Percentiles rank a stretch among this genome's conserved stretches.
Conservation (phyloP, 1,140 invertebrate genomes). For the Lepeophtheirus salmonis region DNA sequence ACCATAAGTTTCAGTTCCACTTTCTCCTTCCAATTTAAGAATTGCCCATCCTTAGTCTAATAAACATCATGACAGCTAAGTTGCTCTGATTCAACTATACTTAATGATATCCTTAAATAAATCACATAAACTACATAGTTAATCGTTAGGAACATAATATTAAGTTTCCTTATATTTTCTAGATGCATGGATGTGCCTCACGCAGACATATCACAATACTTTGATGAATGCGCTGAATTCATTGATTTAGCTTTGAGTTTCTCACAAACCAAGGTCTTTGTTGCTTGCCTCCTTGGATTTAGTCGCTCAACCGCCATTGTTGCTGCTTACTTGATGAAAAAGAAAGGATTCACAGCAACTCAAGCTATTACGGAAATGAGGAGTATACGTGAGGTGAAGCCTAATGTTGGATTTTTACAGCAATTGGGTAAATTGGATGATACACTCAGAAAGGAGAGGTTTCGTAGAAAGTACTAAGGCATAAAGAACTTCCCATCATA, state of each 20-base stretch:
- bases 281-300: conserved; percentile 60
- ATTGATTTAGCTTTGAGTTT: conserved; percentile 46
- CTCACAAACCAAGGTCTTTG: conserved; percentile 45
- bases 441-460: conserved; percentile 1
- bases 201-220: conserved; percentile 54
- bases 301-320: conserved; percentile 59
- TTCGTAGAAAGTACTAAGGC: too few relatives aligned
- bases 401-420: conserved; percentile 17
- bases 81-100: too few relatives aligned
- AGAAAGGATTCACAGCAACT: conserved; percentile 47
- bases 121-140: too few relatives aligned
- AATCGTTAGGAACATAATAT: too few relatives aligned
- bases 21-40: too few relatives aligned
- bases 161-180: not conserved
- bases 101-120: too few relatives aligned
- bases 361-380: conserved; percentile 39
- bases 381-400: conserved; percentile 5
- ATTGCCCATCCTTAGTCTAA: too few relatives aligned
- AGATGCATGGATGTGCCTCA: conserved; percentile 42
- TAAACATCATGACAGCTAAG: too few relatives aligned
- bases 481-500: too few relatives aligned
- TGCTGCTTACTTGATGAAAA: conserved; percentile 62
- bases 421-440: conserved; percentile 14
- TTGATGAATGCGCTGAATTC: conserved; percentile 52
- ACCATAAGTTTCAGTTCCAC: too few relatives aligned